Evolutionary conservation across 2,113 vertebrate genomes (phyloP).

Genomic region (Myiozetetes cayanensis): DNA sequence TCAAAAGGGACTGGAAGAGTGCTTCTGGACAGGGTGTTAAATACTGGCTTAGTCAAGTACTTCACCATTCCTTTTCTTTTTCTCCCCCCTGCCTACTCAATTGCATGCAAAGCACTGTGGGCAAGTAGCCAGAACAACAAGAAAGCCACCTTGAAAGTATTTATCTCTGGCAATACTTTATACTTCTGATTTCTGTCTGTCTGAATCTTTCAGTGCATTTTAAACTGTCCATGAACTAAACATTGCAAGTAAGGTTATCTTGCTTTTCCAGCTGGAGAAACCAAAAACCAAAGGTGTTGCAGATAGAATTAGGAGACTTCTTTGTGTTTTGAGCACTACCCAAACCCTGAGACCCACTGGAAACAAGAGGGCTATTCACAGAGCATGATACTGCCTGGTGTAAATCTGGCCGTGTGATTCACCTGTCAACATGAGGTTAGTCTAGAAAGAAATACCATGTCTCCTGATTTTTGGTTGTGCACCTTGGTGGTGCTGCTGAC

Average conservation of each 20-base stretch:
- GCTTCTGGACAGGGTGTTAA: neutral
- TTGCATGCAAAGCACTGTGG: neutral
- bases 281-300: neutral
- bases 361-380: neutral
- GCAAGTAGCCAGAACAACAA: slow-evolving; percentile 17
- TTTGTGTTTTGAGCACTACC: neutral
- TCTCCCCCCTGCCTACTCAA: neutral
- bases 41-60: neutral
- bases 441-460: neutral
- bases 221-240: neutral
- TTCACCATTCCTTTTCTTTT: neutral
- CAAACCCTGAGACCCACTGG: neutral
- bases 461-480: neutral
- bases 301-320: neutral
- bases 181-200: neutral
- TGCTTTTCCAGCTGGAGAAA: neutral
- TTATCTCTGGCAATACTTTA: neutral
- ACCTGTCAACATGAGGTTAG: neutral
- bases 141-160: neutral
- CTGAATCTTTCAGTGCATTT: neutral
- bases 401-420: neutral
- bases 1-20: neutral
- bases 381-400: neutral
- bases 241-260: neutral
- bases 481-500: neutral